Evolutionary conservation across 2,888 invertebrate genomes (phyloP).

Genomic region (Limnephilus auricula): DNA sequence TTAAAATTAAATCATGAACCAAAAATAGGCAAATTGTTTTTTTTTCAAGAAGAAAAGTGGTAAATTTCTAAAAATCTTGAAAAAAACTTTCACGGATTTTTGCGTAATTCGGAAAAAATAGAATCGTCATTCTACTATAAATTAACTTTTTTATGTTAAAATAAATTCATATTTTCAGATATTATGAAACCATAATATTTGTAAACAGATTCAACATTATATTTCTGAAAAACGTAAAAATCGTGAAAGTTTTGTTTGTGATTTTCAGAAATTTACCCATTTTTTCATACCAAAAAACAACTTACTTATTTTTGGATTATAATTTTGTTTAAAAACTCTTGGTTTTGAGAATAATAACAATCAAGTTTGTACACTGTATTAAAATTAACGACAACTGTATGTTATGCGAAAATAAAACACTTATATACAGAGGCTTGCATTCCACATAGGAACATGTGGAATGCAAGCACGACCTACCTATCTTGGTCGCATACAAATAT

Average conservation of each 20-base stretch:
- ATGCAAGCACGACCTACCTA: no score
- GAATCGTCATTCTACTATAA: no score
- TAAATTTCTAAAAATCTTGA: no score
- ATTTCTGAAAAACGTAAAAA: not conserved
- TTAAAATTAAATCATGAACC: no score
- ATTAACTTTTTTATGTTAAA: not conserved
- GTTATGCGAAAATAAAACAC: conserved; percentile 41
- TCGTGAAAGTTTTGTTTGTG: not conserved
- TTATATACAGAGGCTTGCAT: not conserved
- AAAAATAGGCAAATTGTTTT: no score
- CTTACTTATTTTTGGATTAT: not conserved
- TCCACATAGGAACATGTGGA: no score
- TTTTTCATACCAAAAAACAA: not conserved
- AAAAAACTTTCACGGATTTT: no score
- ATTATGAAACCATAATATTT: not conserved
- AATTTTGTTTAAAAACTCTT: not conserved
- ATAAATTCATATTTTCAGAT: not conserved
- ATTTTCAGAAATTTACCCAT: not conserved
- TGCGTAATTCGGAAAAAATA: no score
- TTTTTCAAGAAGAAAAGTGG: no score
- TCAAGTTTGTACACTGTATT: not conserved
- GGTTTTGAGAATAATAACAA: not conserved
- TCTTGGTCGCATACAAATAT: no score
- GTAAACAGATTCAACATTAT: not conserved
- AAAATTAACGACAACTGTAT: conserved; percentile 48